Percentiles rank a stretch among this genome's conserved stretches.
These are phyloP conservation scores for Oreotrochilus melanogaster DNA, from an alignment of 2,113 vertebrate genomes.

Conservation along the genomic window DNA sequence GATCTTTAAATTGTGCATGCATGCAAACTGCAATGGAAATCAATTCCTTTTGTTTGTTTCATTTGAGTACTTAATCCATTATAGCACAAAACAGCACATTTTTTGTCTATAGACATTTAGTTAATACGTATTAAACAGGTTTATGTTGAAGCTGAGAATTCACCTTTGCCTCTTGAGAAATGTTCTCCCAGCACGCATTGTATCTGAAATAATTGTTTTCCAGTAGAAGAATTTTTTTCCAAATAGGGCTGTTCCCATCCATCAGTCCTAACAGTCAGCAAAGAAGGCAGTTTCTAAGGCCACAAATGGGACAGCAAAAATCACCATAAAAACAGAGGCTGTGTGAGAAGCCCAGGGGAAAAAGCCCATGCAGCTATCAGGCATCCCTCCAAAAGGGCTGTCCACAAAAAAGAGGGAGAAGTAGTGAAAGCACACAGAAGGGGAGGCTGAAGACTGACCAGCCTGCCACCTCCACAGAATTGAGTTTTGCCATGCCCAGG, in stretches of 20 bases:
- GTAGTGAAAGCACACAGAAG: not conserved
- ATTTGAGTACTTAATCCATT: not conserved
- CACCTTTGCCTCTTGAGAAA: not conserved
- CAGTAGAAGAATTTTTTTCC: not conserved
- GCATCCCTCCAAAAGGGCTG: conserved; percentile 11
- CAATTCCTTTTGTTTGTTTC: not conserved
- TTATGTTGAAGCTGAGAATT: not conserved
- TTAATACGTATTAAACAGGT: not conserved
- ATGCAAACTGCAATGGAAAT: not conserved
- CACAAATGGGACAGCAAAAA: not conserved
- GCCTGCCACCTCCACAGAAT: conserved; percentile 23
- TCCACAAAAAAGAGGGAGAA: not conserved
- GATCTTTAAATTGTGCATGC: not conserved
- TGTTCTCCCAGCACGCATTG: not conserved
- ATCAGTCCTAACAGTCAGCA: not conserved
- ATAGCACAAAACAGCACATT: not conserved
- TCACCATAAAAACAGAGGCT: not conserved
- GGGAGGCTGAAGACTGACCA: not conserved
- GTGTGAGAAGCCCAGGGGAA: not conserved
- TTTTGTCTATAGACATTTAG: not conserved
- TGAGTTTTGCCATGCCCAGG: conserved; percentile 24
- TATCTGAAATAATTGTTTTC: not conserved
- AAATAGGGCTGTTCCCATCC: not conserved
- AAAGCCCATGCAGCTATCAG: conserved; percentile 22
- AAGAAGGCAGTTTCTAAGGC: not conserved